These are phyloP conservation scores for Pachliopta kotzebuea DNA, from an alignment of 2,888 invertebrate genomes.

Conservation along the genomic window DNA sequence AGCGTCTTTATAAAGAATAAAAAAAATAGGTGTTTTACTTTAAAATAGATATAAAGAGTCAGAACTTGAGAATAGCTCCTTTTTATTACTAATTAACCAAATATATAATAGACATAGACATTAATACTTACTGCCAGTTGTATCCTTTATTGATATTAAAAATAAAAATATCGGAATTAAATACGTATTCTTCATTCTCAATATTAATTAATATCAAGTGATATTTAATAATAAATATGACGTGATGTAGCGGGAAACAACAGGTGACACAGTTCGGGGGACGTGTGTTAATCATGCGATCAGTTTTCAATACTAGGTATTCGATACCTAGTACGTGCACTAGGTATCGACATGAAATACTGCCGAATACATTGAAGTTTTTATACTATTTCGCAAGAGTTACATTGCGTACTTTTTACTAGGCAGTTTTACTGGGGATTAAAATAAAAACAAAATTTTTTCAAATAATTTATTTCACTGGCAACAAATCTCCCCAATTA, in stretches of 20 bases:
- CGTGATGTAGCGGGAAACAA: not conserved
- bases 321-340: too few relatives aligned
- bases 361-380: too few relatives aligned
- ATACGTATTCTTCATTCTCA: not conserved
- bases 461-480: constrained; percentile 72
- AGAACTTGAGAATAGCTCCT: too few relatives aligned
- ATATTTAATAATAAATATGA: not conserved
- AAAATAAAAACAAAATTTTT: not conserved
- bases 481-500: constrained; percentile 91
- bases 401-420: too few relatives aligned
- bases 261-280: not conserved
- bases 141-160: constrained; percentile 37
- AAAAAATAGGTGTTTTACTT: too few relatives aligned
- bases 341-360: too few relatives aligned
- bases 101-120: not conserved
- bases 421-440: too few relatives aligned
- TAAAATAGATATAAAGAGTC: too few relatives aligned
- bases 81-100: not conserved
- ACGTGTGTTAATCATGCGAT: not conserved
- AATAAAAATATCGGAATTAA: constrained; percentile 33
- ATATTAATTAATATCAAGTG: not conserved
- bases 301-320: too few relatives aligned
- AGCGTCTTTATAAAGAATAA: too few relatives aligned
- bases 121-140: constrained; percentile 39
- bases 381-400: too few relatives aligned